These are phyloP conservation scores for Teleogryllus oceanicus DNA, from an alignment of 2,888 invertebrate species.

Conservation along the genomic window DNA sequence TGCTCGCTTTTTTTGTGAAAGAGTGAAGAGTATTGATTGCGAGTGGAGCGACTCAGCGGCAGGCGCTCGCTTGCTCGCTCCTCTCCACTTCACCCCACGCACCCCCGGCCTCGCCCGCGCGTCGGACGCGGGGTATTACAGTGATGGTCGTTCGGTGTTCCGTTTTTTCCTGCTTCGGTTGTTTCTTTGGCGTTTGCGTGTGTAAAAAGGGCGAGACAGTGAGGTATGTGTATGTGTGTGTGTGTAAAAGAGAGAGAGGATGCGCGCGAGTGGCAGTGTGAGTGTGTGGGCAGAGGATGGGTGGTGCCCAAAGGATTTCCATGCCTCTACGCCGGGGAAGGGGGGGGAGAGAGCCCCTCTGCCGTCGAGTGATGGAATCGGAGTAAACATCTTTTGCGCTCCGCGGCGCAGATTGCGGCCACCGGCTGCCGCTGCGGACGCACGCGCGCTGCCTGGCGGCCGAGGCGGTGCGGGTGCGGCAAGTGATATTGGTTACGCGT, in stretches of 20 bases:
- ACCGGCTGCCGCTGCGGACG: neutral
- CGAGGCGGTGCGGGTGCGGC: neutral
- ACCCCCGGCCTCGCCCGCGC: neutral
- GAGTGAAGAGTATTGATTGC: constrained; percentile 18
- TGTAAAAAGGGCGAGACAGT: neutral
- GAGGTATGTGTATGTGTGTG: neutral
- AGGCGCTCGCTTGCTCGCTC: neutral
- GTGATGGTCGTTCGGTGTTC: neutral
- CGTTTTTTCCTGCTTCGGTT: constrained; percentile 3
- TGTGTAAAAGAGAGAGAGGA: neutral
- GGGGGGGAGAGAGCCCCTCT: neutral
- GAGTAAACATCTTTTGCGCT: constrained; percentile 9
- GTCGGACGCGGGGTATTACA: neutral
- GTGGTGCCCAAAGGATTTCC: constrained; percentile 1
- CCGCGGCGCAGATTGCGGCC: neutral
- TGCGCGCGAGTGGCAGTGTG: neutral
- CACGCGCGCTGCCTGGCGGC: neutral
- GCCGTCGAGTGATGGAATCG: neutral
- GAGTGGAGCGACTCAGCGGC: neutral
- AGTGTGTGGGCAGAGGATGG: neutral
- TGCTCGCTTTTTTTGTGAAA: constrained; percentile 18
- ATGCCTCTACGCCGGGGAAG: neutral
- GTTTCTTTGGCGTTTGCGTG: constrained; percentile 18
- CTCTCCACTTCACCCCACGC: neutral
- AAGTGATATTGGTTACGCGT: no score